These are phyloP conservation scores for Jaculus jaculus DNA, from an alignment of 2,113 vertebrate genomes.

Conservation along the genomic window DNA sequence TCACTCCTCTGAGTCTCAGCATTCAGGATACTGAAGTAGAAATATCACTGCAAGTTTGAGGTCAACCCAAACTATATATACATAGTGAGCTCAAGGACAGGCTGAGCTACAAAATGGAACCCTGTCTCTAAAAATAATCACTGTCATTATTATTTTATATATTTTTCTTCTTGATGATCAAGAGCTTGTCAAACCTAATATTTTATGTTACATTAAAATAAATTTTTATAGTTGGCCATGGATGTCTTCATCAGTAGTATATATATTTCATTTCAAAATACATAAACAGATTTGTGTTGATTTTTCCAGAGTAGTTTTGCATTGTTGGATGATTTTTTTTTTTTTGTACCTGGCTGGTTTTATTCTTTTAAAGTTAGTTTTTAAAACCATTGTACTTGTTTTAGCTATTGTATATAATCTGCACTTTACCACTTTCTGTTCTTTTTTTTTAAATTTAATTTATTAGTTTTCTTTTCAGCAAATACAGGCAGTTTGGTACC, in stretches of 20 bases:
- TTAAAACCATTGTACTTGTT: constrained; percentile 7
- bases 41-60: no score
- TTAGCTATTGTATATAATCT: background rate
- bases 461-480: no score
- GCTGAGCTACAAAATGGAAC: background rate
- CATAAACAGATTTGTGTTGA: background rate
- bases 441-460: no score
- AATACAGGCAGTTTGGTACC: no score
- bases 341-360: background rate
- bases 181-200: background rate
- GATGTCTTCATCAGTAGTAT: constrained; percentile 7
- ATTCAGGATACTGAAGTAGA: no score
- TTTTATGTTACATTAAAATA: constrained; percentile 51
- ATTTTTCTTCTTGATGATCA: constrained; percentile 39
- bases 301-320: background rate
- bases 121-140: no score
- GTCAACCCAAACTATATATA: no score
- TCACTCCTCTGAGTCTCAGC: no score
- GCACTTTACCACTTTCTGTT: background rate
- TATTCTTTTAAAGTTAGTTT: background rate
- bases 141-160: no score
- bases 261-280: constrained; percentile 26
- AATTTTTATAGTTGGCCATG: background rate
- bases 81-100: no score
- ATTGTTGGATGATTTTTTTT: no score